Percentiles rank a stretch among this genome's conserved stretches.
phyloP scores from a whole-genome alignment of 2,888 invertebrate species.

The Sinodicranocentrus sp. region DNA sequence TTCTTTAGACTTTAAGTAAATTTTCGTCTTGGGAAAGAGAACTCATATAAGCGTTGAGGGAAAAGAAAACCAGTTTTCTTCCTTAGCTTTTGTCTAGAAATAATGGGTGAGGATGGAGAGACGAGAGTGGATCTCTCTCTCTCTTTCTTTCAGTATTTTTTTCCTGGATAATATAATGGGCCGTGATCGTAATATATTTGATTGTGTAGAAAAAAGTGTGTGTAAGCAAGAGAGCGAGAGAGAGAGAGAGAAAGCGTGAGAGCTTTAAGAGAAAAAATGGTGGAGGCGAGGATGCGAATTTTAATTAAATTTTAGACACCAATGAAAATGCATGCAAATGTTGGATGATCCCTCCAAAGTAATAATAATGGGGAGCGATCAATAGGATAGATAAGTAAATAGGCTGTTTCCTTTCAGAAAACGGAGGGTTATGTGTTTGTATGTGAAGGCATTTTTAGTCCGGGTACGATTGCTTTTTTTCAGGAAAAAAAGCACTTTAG shows the following conservation, averaged over 20 bases:
- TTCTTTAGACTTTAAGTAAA: slow-evolving; percentile 47
- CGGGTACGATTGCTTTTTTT: too few relatives aligned
- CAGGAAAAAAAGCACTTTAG: background rate
- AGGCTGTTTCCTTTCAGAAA: background rate
- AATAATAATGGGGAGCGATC: slow-evolving; percentile 33
- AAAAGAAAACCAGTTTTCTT: slow-evolving; percentile 29
- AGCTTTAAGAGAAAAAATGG: slow-evolving; percentile 1
- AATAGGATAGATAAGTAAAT: slow-evolving; percentile 38
- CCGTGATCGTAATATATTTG: slow-evolving; percentile 60
- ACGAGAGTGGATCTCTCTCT: background rate
- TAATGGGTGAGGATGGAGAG: slow-evolving; percentile 41
- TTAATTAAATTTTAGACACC: slow-evolving; percentile 63
- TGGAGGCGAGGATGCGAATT: slow-evolving; percentile 39
- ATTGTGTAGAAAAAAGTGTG: slow-evolving; percentile 26
- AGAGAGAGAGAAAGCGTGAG: background rate
- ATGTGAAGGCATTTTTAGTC: too few relatives aligned
- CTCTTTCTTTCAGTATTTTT: background rate
- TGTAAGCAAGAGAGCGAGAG: slow-evolving; percentile 7
- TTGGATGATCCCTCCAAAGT: slow-evolving; percentile 34
- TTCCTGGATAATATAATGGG: slow-evolving; percentile 43
- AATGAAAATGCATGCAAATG: slow-evolving; percentile 58
- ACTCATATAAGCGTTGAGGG: slow-evolving; percentile 2
- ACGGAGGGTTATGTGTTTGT: background rate
- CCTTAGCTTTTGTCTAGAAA: slow-evolving; percentile 10
- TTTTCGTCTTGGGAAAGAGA: slow-evolving; percentile 45